Base-by-base conservation (phyloP, 2,888 invertebrate genomes). In the Bellardia bayeri region DNA sequence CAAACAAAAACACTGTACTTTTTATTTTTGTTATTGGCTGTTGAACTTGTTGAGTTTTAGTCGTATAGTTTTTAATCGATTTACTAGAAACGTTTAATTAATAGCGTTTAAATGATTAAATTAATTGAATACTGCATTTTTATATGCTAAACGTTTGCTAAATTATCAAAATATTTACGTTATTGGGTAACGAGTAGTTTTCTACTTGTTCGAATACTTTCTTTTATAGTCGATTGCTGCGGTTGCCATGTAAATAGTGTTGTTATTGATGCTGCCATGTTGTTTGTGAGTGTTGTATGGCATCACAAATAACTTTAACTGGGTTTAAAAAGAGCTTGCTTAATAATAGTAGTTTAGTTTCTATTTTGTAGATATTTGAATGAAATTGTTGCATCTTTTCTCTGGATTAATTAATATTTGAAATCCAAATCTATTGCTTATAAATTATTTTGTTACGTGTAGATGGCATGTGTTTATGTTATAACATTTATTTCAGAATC, bases 81-180 rank as follows among this genome's bases (percentile, higher is more conserved):
- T 33, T 33, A 51, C 30, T 69, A 37, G 13, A 11, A 37, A 23
- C 30, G 9, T 23, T 54, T 80, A 51, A 40, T 30, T 75, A 16
- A 40, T 7, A 0, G 3, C n/a, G 33, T 42, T n/a, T 45, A n/a
- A 66, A 8, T 8, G 8, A 11, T 3, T 2, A 7, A 33, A 58
- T 30, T 49, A 30, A 63, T 23, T 69, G 11, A n/a, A 75, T 49
- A 54, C 37, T 23, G 3, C 0, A 6, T 37, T 54, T 61, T n/a
- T 33, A 69, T 13, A 9, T 5, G 37, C 14, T 75, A 56, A 74
- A 69, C 45, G 23, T 69, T 85, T 79, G 42, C 45, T 56, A 63
- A 78, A 66, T 78, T 49, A 82, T 78, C 75, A 81, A 87, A 87
- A 87, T 87, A 79, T 87, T 87, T 87, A 85, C 87, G 85, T 86